These are phyloP conservation scores for Erebia ligea DNA, from an alignment of 2,888 invertebrate genomes.

Conservation along the genomic window DNA sequence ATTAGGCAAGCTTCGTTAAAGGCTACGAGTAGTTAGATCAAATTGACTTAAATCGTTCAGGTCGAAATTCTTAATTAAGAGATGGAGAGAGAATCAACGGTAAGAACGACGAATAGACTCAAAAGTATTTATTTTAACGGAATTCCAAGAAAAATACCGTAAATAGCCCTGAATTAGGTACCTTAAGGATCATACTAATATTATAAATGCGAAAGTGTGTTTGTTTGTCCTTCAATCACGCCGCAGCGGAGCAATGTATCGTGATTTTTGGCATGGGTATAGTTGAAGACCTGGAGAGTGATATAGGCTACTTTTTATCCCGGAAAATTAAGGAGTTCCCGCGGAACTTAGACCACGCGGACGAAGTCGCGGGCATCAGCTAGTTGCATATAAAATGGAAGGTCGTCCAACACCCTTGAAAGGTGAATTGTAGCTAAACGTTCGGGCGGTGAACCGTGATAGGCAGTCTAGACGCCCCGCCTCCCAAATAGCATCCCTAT, in stretches of 20 bases:
- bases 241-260: no score
- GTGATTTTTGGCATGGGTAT: no score
- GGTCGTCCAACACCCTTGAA: constrained; percentile 30
- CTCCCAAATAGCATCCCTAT: constrained; percentile 36
- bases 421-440: constrained; percentile 36
- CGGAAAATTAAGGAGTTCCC: no score
- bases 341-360: no score
- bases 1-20: not conserved
- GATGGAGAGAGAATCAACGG: no score
- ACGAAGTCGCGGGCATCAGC: no score
- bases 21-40: not conserved
- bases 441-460: constrained; percentile 50
- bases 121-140: not conserved
- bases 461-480: constrained; percentile 52
- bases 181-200: no score
- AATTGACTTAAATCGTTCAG: not conserved
- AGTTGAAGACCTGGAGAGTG: no score
- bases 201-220: no score
- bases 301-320: no score
- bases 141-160: not conserved
- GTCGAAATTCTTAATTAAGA: not conserved
- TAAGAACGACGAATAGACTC: not conserved
- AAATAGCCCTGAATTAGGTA: not conserved
- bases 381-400: not conserved
- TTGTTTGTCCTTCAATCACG: no score